Evolutionary conservation across 1,140 invertebrate species (phyloP).

Genomic region (Temnothorax curvispinosus): DNA sequence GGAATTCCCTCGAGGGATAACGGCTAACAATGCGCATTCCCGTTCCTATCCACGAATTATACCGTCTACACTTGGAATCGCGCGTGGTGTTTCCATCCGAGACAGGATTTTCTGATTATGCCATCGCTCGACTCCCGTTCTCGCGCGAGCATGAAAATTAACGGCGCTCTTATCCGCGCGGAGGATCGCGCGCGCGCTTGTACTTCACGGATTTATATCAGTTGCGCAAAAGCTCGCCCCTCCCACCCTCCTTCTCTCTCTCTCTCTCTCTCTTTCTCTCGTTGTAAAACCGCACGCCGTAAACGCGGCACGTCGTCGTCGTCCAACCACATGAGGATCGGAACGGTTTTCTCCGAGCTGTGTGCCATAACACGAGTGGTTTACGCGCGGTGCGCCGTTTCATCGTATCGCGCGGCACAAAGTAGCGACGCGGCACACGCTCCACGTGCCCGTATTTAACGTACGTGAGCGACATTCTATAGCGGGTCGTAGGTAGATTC

Average conservation of each 20-base stretch:
- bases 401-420: constrained; percentile 34
- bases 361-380: constrained; percentile 17
- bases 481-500: not conserved
- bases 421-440: constrained; percentile 36
- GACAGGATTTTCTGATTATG: constrained; percentile 47
- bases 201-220: constrained; percentile 52
- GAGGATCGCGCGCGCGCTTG: constrained; percentile 34
- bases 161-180: constrained; percentile 43
- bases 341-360: constrained; percentile 27
- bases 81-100: constrained; percentile 3
- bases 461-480: constrained; percentile 59
- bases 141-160: constrained; percentile 42
- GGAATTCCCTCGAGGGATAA: constrained; percentile 17
- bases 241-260: too few species aligned
- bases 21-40: constrained; percentile 18
- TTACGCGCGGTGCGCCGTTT: constrained; percentile 8
- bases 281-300: constrained; percentile 18
- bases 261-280: constrained; percentile 1
- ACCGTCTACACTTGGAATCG: not conserved
- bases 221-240: constrained; percentile 39
- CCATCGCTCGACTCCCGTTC: constrained; percentile 21
- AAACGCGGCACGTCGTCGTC: constrained; percentile 50
- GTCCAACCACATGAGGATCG: constrained; percentile 37
- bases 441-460: constrained; percentile 49
- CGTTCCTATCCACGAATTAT: constrained; percentile 8